These are phyloP conservation scores for Ochropleura leucogaster DNA, from an alignment of 2,888 invertebrate species.

Conservation along the genomic window DNA sequence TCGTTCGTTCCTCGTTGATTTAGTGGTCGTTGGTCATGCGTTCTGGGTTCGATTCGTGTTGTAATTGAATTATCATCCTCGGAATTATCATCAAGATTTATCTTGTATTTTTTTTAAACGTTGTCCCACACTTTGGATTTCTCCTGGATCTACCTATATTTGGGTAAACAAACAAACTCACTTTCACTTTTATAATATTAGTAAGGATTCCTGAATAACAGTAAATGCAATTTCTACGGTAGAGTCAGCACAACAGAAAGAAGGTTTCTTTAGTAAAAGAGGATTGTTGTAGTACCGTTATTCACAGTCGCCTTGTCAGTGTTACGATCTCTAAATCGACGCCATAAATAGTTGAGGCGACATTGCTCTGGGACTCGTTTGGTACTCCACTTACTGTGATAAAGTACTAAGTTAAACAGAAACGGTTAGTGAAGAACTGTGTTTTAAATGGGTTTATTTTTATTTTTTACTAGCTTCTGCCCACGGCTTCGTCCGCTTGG, in stretches of 20 bases:
- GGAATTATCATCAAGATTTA: no score
- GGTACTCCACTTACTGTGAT: slow-evolving; percentile 33
- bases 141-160: no score
- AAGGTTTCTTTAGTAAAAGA: slow-evolving; percentile 11
- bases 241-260: slow-evolving; percentile 22
- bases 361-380: slow-evolving; percentile 29
- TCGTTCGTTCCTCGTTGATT: no score
- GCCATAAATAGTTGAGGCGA: slow-evolving; percentile 48
- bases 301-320: slow-evolving; percentile 44
- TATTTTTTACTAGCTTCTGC: not conserved
- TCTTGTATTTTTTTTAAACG: no score
- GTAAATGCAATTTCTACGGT: not conserved
- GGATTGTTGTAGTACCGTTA: slow-evolving; percentile 23
- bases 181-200: no score
- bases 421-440: slow-evolving; percentile 19
- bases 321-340: slow-evolving; percentile 54
- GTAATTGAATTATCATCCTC: no score
- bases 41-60: no score
- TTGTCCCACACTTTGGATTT: no score
- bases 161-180: no score
- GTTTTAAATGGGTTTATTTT: slow-evolving; percentile 19
- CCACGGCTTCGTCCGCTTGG: no score
- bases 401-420: slow-evolving; percentile 29
- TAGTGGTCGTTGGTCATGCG: no score
- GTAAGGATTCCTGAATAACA: not conserved